A percentile compares a stretch with the other conserved stretches of the same genome.
These are phyloP conservation scores for Melanotaenia boesemani DNA, from an alignment of 2,797 vertebrate species.

Conservation along the genomic window DNA sequence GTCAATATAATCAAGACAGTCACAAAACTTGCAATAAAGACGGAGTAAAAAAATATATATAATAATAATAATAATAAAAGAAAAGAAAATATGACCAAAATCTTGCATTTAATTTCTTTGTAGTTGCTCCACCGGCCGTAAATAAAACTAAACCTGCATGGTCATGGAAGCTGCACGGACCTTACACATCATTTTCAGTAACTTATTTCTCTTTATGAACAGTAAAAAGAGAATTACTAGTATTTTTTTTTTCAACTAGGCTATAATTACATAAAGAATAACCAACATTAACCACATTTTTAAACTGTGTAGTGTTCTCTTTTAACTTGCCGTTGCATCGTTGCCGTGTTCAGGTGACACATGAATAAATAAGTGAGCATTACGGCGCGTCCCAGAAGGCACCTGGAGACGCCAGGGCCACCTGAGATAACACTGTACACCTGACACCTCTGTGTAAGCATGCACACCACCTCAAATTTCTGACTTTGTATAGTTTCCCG, in stretches of 20 bases:
- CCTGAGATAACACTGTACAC: conserved; percentile 72
- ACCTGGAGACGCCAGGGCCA: conserved; percentile 53
- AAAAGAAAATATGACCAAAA: no score
- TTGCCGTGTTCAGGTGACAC: conserved; percentile 78
- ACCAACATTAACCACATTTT: background rate
- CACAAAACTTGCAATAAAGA: background rate
- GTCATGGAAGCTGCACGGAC: background rate
- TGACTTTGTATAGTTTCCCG: conserved; percentile 11
- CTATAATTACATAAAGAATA: background rate
- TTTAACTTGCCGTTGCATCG: conserved; percentile 40
- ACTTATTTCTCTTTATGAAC: no score
- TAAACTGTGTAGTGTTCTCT: conserved; percentile 15
- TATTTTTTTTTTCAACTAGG: no score
- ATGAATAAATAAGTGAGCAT: conserved; percentile 78
- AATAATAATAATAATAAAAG: no score
- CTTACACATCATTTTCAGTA: no score
- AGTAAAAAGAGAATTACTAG: no score
- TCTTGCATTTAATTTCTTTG: no score
- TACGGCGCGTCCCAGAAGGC: conserved; percentile 72
- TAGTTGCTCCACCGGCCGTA: background rate
- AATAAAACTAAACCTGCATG: background rate
- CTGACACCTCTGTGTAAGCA: conserved; percentile 70
- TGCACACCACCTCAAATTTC: conserved; percentile 20
- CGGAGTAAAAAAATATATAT: background rate
- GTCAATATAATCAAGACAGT: no score